Conservation (phyloP, 2,888 invertebrate species). For the Argynnis bischoffii region DNA sequence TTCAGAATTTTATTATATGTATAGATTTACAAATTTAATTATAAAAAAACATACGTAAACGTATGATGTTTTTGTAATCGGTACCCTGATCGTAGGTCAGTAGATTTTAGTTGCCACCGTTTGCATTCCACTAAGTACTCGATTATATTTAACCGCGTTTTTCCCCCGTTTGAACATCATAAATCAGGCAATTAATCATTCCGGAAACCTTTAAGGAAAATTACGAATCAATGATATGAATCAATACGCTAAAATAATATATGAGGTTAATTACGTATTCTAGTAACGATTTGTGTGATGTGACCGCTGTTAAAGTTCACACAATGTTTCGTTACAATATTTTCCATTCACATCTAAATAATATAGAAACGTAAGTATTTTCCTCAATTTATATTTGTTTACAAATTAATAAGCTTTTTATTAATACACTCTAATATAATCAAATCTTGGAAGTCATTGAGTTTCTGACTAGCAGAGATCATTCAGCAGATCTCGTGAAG, state of each 20-base stretch:
- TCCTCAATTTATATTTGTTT: no score
- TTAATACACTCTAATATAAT: no score
- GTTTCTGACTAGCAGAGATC: no score
- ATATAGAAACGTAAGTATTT: no score
- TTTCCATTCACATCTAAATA: not conserved
- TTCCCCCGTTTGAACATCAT: slow-evolving; percentile 25
- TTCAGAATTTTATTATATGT: not conserved
- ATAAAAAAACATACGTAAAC: no score
- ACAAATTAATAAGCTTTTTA: no score
- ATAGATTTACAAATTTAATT: no score
- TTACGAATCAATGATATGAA: slow-evolving; percentile 17
- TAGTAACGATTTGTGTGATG: slow-evolving; percentile 7
- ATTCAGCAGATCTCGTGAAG: no score
- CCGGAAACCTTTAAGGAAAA: slow-evolving; percentile 33
- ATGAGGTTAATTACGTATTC: slow-evolving; percentile 12
- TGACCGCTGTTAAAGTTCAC: slow-evolving; percentile 8
- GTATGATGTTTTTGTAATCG: not conserved
- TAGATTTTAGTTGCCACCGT: not conserved
- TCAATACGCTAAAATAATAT: slow-evolving; percentile 15
- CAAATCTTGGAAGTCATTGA: no score
- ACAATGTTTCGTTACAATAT: slow-evolving; percentile 6
- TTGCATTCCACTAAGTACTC: not conserved
- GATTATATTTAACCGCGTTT: slow-evolving; percentile 16
- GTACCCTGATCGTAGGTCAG: not conserved
- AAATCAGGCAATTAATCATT: slow-evolving; percentile 31